Conservation (phyloP, 2,888 invertebrate genomes). For the Andrena camellia region DNA sequence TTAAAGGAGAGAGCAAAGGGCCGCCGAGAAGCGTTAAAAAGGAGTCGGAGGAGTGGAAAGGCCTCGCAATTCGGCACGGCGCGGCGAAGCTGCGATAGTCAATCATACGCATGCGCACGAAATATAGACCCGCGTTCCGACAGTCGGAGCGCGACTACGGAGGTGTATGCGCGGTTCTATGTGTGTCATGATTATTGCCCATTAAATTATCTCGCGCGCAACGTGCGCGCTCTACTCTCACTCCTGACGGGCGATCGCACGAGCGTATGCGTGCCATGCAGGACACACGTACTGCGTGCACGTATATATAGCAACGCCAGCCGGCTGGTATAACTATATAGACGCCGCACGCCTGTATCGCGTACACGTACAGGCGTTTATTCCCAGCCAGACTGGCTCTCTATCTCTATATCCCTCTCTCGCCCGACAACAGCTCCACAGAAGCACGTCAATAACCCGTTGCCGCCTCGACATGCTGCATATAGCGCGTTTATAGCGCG, state of each 20-base stretch:
- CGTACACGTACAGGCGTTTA: constrained; percentile 44
- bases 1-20: constrained; percentile 2
- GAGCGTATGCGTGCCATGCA: neutral
- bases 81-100: constrained; percentile 25
- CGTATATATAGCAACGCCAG: neutral
- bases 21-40: neutral
- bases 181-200: constrained; percentile 73
- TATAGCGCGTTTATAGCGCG: constrained; percentile 58
- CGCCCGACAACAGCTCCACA: constrained; percentile 64
- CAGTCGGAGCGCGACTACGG: constrained; percentile 58
- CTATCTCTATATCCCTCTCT: constrained; percentile 66
- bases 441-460: constrained; percentile 74
- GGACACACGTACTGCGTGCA: neutral
- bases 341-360: constrained; percentile 15
- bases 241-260: constrained; percentile 21
- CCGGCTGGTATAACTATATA: neutral
- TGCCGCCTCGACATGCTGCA: constrained; percentile 68
- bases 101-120: constrained; percentile 69
- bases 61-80: constrained; percentile 5
- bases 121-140: constrained; percentile 76
- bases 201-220: constrained; percentile 73
- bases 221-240: constrained; percentile 54
- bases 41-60: neutral
- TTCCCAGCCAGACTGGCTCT: constrained; percentile 65
- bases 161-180: constrained; percentile 58